Evolutionary conservation across 2,888 invertebrate species (phyloP).

Genomic region (Sesamia inferens): DNA sequence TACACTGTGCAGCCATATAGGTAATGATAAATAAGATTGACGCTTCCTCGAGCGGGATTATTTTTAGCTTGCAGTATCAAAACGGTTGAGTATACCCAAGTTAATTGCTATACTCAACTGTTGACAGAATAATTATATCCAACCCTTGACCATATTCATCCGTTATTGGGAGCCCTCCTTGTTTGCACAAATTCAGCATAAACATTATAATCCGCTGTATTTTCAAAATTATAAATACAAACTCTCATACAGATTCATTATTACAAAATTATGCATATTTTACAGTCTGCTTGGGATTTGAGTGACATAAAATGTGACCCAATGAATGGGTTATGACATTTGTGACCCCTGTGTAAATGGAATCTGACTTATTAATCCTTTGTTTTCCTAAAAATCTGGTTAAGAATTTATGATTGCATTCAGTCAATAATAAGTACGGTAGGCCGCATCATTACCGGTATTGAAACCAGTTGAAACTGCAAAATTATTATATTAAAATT

Average conservation of each 20-base stretch:
- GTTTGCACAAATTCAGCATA: slow-evolving; percentile 49
- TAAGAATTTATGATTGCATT: slow-evolving; percentile 10
- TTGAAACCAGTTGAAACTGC: background rate
- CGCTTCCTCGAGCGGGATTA: slow-evolving; percentile 27
- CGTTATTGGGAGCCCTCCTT: slow-evolving; percentile 36
- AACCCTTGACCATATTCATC: slow-evolving; percentile 32
- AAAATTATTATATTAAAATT: background rate
- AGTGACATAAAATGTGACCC: slow-evolving; percentile 56
- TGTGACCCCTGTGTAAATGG: slow-evolving; percentile 8
- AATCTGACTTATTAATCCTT: slow-evolving; percentile 40
- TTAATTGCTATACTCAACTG: slow-evolving; percentile 52
- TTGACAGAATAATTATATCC: slow-evolving; percentile 46
- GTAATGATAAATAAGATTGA: slow-evolving; percentile 43
- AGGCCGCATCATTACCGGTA: background rate
- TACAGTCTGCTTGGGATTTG: slow-evolving; percentile 45
- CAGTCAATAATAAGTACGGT: background rate
- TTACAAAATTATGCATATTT: slow-evolving; percentile 63
- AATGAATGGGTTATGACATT: slow-evolving; percentile 45
- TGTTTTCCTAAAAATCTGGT: slow-evolving; percentile 11
- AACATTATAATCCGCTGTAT: slow-evolving; percentile 44
- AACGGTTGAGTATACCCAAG: slow-evolving; percentile 35
- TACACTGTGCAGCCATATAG: slow-evolving; percentile 13
- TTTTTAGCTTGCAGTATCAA: slow-evolving; percentile 34
- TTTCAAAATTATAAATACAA: slow-evolving; percentile 59
- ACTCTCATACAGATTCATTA: slow-evolving; percentile 54